Percentiles rank a stretch among this genome's conserved stretches.
phyloP scores from a whole-genome alignment of 2,113 vertebrate species.

The Symphodus melops region DNA sequence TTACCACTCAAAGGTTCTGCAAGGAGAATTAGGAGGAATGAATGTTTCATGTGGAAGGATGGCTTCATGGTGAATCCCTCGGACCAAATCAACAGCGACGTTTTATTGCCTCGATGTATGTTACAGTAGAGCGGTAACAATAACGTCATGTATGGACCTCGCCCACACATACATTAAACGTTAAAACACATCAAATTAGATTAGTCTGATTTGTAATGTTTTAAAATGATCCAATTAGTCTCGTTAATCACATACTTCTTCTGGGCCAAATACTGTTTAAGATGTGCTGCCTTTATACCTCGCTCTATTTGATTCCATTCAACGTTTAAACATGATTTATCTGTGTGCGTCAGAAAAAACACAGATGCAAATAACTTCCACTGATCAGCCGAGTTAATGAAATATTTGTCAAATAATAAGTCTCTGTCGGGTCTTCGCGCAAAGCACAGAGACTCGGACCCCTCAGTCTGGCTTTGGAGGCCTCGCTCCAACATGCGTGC shows the following conservation, averaged over 20 bases:
- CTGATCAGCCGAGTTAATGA: slow-evolving; percentile 48
- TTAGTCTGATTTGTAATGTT: neutral
- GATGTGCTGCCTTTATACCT: slow-evolving; percentile 7
- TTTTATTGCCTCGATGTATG: slow-evolving; percentile 60
- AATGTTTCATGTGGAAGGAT: slow-evolving; percentile 80
- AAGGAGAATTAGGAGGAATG: slow-evolving; percentile 82
- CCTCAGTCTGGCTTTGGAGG: slow-evolving; percentile 51
- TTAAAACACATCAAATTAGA: neutral
- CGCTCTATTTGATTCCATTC: slow-evolving; percentile 15
- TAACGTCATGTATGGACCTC: neutral
- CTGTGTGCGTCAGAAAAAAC: slow-evolving; percentile 1
- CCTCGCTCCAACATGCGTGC: slow-evolving; percentile 73
- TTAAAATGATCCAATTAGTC: slow-evolving; percentile 5
- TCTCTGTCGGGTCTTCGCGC: slow-evolving; percentile 50
- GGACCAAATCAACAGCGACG: slow-evolving; percentile 68
- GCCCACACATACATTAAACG: neutral
- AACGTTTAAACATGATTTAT: neutral
- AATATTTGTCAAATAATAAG: slow-evolving; percentile 44
- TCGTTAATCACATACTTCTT: neutral
- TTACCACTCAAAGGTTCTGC: slow-evolving; percentile 83
- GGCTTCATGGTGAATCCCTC: slow-evolving; percentile 60
- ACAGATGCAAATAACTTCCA: slow-evolving; percentile 27
- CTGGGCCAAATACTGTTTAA: neutral
- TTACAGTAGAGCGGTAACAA: slow-evolving; percentile 9
- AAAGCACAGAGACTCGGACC: slow-evolving; percentile 45